These are phyloP conservation scores for Drosophila varians DNA, from an alignment of 1,140 invertebrate genomes.

Conservation along the genomic window DNA sequence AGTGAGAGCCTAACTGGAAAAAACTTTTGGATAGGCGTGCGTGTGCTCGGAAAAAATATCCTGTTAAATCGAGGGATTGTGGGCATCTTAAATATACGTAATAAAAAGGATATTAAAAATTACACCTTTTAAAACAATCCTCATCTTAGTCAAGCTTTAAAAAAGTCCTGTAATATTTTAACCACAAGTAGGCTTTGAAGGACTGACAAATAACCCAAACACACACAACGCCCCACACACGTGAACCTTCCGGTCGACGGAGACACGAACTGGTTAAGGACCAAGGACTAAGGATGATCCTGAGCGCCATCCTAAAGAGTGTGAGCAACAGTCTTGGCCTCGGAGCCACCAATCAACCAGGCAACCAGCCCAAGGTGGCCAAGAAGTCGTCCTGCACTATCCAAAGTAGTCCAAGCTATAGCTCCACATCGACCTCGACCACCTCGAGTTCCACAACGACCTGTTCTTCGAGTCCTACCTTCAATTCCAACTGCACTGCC, in stretches of 20 bases:
- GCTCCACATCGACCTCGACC: background rate
- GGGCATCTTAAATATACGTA: background rate
- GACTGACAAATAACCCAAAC: slow-evolving; percentile 22
- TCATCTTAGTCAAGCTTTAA: background rate
- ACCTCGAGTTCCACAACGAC: slow-evolving; percentile 1
- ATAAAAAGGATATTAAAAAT: background rate
- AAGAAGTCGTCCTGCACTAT: background rate
- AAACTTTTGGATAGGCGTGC: slow-evolving; percentile 19
- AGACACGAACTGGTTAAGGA: slow-evolving; percentile 12
- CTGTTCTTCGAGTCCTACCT: background rate
- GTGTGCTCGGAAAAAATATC: slow-evolving; percentile 14
- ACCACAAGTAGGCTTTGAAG: slow-evolving; percentile 22
- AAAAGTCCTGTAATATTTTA: background rate
- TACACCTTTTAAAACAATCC: background rate
- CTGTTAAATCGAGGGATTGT: background rate
- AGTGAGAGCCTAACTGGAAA: slow-evolving; percentile 23
- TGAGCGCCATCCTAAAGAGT: slow-evolving; percentile 54
- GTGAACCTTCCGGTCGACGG: slow-evolving; percentile 19
- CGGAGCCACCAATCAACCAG: background rate
- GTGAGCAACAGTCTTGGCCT: slow-evolving; percentile 50
- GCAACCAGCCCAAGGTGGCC: background rate
- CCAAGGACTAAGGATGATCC: slow-evolving; percentile 58
- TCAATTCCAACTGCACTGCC: background rate
- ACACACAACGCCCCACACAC: slow-evolving; percentile 28
- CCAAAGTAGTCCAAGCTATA: background rate